These are phyloP conservation scores for Scaeva pyrastri DNA, from an alignment of 2,888 invertebrate species.

Conservation along the genomic window DNA sequence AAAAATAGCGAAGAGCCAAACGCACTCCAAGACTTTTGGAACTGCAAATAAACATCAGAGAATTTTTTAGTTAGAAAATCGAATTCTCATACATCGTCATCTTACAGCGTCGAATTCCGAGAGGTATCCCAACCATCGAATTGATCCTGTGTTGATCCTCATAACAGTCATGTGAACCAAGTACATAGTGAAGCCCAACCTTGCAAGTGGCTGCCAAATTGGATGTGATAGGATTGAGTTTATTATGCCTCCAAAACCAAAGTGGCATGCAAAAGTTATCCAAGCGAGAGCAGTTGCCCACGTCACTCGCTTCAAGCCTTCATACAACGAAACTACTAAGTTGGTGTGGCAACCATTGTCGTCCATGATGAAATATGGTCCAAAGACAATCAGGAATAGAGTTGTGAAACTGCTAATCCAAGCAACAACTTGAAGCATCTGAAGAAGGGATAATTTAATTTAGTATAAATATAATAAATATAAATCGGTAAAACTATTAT, in stretches of 20 bases:
- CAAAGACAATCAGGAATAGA: background rate
- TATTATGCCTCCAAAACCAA: slow-evolving; percentile 70
- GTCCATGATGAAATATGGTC: slow-evolving; percentile 9
- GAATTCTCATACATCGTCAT: too few relatives aligned
- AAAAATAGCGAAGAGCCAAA: slow-evolving; percentile 59
- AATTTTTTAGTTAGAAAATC: background rate
- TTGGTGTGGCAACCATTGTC: background rate
- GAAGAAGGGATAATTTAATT: background rate
- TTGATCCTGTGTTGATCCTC: slow-evolving; percentile 35
- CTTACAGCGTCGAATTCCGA: slow-evolving; percentile 55
- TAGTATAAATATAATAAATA: too few relatives aligned
- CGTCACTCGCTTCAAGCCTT: slow-evolving; percentile 59
- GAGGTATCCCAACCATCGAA: slow-evolving; percentile 44
- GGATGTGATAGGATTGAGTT: slow-evolving; percentile 70
- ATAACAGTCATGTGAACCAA: slow-evolving; percentile 69
- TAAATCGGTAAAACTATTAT: slow-evolving; percentile 61
- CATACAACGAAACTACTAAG: slow-evolving; percentile 29
- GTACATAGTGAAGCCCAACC: slow-evolving; percentile 72
- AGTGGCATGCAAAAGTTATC: slow-evolving; percentile 76
- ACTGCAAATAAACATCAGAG: slow-evolving; percentile 21
- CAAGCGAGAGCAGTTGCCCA: slow-evolving; percentile 73
- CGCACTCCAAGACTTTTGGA: slow-evolving; percentile 63
- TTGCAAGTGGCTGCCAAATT: slow-evolving; percentile 75
- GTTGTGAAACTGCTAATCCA: slow-evolving; percentile 10
- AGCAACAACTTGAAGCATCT: slow-evolving; percentile 5